Evolutionary conservation across 92 coral and sea anemone genomes (phyloP).

Genomic region (Isaurus tuberculatus): DNA sequence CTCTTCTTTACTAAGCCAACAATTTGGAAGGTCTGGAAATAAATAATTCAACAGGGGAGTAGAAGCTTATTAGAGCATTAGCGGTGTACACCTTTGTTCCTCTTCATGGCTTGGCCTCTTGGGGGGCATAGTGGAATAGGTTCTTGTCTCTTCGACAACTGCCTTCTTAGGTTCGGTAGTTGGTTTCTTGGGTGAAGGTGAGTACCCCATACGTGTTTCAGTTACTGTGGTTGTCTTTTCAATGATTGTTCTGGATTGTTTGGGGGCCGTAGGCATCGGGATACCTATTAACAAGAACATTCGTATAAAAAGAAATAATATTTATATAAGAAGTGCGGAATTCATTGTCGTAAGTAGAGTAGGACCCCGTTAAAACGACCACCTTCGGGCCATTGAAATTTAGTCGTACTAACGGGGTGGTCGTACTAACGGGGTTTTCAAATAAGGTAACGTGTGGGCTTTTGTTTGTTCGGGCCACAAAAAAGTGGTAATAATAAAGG

Average conservation of each 20-base stretch:
- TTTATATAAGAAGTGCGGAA: not conserved
- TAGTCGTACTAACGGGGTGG: too few relatives aligned
- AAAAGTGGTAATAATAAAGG: too few relatives aligned
- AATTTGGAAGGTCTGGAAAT: too few relatives aligned
- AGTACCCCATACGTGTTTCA: conserved; percentile 53
- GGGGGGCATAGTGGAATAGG: conserved; percentile 61
- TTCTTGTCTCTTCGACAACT: conserved; percentile 64
- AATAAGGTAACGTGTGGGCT: too few relatives aligned
- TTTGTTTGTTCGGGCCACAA: too few relatives aligned
- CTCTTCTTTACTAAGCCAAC: too few relatives aligned
- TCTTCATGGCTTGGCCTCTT: conserved; percentile 69
- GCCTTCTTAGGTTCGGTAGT: conserved; percentile 59
- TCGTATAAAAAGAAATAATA: not conserved
- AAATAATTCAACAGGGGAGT: too few relatives aligned
- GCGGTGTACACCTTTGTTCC: conserved; percentile 41
- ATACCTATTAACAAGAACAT: conserved; percentile 3
- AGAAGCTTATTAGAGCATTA: too few relatives aligned
- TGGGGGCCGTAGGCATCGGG: conserved; percentile 35
- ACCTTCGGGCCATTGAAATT: too few relatives aligned
- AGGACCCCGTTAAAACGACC: too few relatives aligned
- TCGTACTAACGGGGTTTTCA: too few relatives aligned
- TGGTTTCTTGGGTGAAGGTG: conserved; percentile 66
- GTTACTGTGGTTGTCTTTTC: conserved; percentile 58
- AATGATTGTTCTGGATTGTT: conserved; percentile 49
- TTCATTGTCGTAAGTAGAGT: not conserved